These are phyloP conservation scores for Lepilemur septentrionalis DNA, from an alignment of 2,797 vertebrate species.

Conservation along the genomic window DNA sequence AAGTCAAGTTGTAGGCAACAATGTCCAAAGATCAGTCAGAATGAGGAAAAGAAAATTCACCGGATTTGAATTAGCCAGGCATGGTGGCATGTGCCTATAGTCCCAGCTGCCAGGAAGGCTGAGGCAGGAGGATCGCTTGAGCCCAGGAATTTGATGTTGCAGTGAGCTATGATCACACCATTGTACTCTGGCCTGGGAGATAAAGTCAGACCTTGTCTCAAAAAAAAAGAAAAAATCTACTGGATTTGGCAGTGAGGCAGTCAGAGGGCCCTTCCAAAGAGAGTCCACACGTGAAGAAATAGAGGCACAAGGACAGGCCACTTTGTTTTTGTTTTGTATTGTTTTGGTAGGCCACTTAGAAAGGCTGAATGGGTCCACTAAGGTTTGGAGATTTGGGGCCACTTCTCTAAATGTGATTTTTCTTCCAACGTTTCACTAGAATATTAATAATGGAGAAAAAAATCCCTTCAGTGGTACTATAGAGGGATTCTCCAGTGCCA, in stretches of 20 bases:
- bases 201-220: background rate
- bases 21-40: constrained; percentile 6
- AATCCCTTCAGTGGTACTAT: background rate
- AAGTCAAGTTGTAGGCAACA: background rate
- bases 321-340: background rate
- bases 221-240: background rate
- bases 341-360: background rate
- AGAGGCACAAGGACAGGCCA: background rate
- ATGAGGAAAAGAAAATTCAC: background rate
- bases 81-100: background rate
- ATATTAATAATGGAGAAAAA: background rate
- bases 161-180: background rate
- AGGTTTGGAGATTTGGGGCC: constrained; percentile 1
- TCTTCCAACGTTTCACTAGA: constrained; percentile 23
- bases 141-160: background rate
- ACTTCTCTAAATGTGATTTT: constrained; percentile 23
- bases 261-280: background rate
- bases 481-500: constrained; percentile 1
- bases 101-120: background rate
- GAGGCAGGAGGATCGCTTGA: background rate
- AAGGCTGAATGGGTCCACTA: background rate
- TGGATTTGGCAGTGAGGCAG: constrained; percentile 17
- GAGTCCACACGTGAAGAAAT: background rate
- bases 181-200: background rate
- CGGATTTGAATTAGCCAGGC: background rate